phyloP scores from a whole-genome alignment of 2,888 invertebrate species.

The Ormyrus thymus region DNA sequence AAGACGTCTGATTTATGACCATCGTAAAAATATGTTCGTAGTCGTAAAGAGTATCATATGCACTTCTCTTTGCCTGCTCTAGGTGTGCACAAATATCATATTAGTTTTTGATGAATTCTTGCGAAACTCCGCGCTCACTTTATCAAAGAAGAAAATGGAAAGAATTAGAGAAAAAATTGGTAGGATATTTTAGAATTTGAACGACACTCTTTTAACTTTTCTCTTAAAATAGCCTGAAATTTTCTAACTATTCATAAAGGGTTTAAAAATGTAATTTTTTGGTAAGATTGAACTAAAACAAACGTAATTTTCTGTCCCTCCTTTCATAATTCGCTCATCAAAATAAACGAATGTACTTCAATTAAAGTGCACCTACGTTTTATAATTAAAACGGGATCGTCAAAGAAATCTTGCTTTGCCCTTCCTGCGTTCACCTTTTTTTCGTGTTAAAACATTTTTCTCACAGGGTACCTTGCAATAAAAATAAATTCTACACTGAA shows the following conservation, averaged over 20 bases:
- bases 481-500: too few relatives aligned
- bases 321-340: background rate
- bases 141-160: too few relatives aligned
- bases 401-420: background rate
- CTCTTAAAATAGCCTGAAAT: too few relatives aligned
- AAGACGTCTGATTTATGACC: conserved; percentile 53
- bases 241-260: too few relatives aligned
- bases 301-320: background rate
- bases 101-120: conserved; percentile 38
- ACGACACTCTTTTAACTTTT: too few relatives aligned
- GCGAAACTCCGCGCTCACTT: background rate
- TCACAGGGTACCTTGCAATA: too few relatives aligned
- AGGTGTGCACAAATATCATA: conserved; percentile 26
- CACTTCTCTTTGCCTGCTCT: conserved; percentile 4
- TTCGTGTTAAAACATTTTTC: too few relatives aligned
- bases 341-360: background rate
- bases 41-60: conserved; percentile 36
- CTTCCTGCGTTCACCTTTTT: background rate
- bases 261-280: too few relatives aligned
- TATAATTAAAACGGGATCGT: background rate
- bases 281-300: too few relatives aligned
- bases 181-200: too few relatives aligned
- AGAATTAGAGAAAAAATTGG: too few relatives aligned
- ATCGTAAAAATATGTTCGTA: conserved; percentile 50
- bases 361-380: background rate